These are phyloP conservation scores for Balaenoptera acutorostrata DNA, from an alignment of 2,113 vertebrate genomes.

Conservation along the genomic window DNA sequence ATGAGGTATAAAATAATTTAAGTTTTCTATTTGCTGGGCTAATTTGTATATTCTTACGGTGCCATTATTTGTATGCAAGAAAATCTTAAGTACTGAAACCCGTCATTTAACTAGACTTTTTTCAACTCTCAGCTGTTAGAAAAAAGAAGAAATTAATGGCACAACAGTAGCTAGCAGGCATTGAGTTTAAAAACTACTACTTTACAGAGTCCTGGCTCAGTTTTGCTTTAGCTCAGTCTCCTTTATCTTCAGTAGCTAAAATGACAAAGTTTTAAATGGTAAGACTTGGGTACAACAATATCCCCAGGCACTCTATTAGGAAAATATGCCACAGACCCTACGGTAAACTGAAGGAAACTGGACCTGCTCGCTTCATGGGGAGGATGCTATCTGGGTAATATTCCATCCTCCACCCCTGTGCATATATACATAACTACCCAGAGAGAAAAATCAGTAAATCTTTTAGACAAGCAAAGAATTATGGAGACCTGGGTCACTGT, in stretches of 20 bases:
- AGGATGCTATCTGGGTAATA: neutral
- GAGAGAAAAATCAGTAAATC: neutral
- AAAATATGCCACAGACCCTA: neutral
- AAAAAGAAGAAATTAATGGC: neutral
- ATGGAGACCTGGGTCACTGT: neutral
- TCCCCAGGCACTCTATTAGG: neutral
- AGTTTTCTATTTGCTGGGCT: constrained; percentile 37
- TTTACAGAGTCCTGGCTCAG: neutral
- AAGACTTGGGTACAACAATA: neutral
- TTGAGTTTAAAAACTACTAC: neutral
- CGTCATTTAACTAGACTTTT: neutral
- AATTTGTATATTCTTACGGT: constrained; percentile 56
- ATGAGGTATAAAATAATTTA: constrained; percentile 56
- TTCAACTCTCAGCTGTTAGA: neutral
- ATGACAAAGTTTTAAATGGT: neutral
- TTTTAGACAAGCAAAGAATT: neutral
- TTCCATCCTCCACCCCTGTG: neutral
- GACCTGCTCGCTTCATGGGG: neutral
- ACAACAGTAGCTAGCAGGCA: neutral
- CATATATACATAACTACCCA: neutral
- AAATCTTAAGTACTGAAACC: constrained; percentile 39
- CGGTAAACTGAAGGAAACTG: neutral
- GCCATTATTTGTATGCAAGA: constrained; percentile 44
- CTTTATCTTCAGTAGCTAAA: neutral
- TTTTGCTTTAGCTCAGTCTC: neutral